Evolutionary conservation across 1,140 invertebrate genomes (phyloP).

Genomic region (Drosophila grimshawi): DNA sequence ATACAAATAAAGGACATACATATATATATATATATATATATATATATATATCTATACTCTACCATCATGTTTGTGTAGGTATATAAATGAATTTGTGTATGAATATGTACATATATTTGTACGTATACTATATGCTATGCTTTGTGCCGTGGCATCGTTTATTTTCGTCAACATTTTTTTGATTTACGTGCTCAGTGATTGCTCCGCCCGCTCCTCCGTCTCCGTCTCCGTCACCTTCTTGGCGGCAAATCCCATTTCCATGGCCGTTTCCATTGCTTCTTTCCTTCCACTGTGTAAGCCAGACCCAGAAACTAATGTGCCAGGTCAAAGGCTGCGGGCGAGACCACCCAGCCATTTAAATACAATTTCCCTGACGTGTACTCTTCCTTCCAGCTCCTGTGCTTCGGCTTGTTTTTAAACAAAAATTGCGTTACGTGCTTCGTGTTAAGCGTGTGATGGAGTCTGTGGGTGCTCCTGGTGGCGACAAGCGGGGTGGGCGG

Average conservation of each 20-base stretch:
- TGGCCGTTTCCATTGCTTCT: background rate
- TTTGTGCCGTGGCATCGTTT: slow-evolving; percentile 9
- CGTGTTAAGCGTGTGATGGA: slow-evolving; percentile 10
- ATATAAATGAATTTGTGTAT: background rate
- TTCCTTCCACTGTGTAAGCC: background rate
- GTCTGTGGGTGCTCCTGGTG: background rate
- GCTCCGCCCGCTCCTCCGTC: slow-evolving; percentile 10
- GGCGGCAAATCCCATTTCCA: slow-evolving; percentile 7
- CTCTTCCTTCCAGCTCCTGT: background rate
- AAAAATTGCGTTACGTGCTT: slow-evolving; percentile 59
- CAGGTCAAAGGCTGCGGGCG: slow-evolving; percentile 49
- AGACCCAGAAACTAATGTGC: slow-evolving; percentile 49
- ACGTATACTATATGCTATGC: background rate
- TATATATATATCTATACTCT: background rate
- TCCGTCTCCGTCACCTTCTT: background rate
- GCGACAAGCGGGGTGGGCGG: background rate
- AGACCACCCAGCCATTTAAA: slow-evolving; percentile 56
- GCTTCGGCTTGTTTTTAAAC: slow-evolving; percentile 22
- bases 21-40: no score
- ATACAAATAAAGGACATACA: no score
- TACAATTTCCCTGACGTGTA: slow-evolving; percentile 48
- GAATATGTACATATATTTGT: background rate
- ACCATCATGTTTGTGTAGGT: background rate
- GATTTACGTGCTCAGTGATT: slow-evolving; percentile 70
- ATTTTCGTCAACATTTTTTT: slow-evolving; percentile 66